Evolutionary conservation across 2,888 invertebrate species (phyloP).

Genomic region (Xestia c-nigrum): DNA sequence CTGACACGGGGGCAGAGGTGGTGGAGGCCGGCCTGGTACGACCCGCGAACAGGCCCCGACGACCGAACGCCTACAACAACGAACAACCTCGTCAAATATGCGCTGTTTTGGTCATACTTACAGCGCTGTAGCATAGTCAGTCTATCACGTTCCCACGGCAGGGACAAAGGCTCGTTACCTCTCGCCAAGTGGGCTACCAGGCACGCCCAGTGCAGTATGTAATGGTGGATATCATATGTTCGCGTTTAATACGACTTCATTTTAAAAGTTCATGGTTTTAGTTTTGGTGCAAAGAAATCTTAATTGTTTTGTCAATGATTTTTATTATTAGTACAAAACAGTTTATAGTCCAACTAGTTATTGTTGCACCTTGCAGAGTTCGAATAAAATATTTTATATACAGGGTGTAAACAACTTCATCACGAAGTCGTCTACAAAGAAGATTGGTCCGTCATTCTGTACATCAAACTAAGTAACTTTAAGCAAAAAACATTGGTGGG

Average conservation of each 20-base stretch:
- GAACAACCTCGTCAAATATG: constrained; percentile 25
- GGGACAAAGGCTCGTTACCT: background rate
- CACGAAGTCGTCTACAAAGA: too few species aligned
- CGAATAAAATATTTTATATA: background rate
- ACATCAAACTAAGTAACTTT: too few species aligned
- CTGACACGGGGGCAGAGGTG: constrained; percentile 77
- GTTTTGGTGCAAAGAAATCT: background rate
- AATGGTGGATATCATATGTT: background rate
- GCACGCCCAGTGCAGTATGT: background rate
- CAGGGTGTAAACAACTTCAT: too few species aligned
- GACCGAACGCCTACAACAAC: constrained; percentile 83
- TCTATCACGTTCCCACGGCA: too few species aligned
- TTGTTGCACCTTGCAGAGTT: background rate
- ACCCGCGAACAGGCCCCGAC: constrained; percentile 84
- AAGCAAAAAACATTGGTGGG: too few species aligned
- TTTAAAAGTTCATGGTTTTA: background rate
- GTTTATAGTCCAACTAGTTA: background rate
- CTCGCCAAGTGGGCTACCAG: background rate
- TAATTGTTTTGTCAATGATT: background rate
- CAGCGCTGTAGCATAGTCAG: background rate
- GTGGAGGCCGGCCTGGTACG: constrained; percentile 82
- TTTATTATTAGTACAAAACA: background rate
- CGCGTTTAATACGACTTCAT: background rate
- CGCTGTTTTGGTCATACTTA: background rate
- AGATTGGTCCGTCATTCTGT: too few species aligned